Base-by-base conservation (phyloP, 2,113 vertebrate species). In the Isichthys henryi region DNA sequence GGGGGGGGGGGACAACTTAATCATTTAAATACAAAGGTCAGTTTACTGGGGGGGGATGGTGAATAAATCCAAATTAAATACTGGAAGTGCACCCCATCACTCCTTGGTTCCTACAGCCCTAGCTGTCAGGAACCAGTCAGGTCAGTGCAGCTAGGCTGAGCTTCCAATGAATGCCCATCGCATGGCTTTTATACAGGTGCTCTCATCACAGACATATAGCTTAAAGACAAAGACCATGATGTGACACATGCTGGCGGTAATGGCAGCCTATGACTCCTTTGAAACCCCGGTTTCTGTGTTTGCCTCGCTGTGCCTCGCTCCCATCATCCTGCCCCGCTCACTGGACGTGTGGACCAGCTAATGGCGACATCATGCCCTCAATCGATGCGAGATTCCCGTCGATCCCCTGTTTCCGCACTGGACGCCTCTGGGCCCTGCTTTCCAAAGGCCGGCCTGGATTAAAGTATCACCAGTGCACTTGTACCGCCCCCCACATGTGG, bases 371-470 rank as follows among this genome's bases (percentile, higher is more conserved):
- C 27, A 31, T 93, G 92, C 89, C 91, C 82, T 89, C 90, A 92
- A 92, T 94, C 92, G 92, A 11, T 74, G 27, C 27, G 1, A 9
- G 56, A 62, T 62, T 31, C 87, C 77, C 86, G 94, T 94, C 94
- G 94, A 92, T 93, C 95, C 95, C 92, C 93, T 86, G 91, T 93
- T 92, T 94, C 91, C 93, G 91, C 92, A 91, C 91, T 27, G 87
- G 90, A 91, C 84, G 62, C 88, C 62, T 88, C 85, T 90, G 23
- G 83, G 90, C 90, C 90, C 89, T 89, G 70, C 35, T 46, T 90
- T 88, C 90, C 89, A 95, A 96, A 96, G 95, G 95, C 93, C 95
- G 95, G 90, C 90, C 87, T 82, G 95, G 95, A 96, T 96, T 96
- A 96, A 95, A 93, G 94, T 94, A 92, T 96, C 94, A 95, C 31